Conservation (phyloP, 2,888 invertebrate species). For the Cybosia mesomella region DNA sequence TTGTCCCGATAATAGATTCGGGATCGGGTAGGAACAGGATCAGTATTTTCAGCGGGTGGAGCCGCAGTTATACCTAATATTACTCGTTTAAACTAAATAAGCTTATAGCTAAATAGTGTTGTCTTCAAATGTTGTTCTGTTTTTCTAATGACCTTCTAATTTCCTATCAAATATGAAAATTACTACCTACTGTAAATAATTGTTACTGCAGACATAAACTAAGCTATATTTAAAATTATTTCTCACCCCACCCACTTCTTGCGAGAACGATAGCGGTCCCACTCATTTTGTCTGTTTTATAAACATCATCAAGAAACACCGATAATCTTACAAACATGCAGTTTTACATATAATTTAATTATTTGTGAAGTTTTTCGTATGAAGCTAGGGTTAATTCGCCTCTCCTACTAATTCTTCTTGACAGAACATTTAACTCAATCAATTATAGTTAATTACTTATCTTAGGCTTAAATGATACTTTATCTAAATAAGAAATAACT, state of each 20-base stretch:
- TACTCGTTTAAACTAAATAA: not conserved
- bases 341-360: conserved; percentile 20
- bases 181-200: not conserved
- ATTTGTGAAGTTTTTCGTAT: no score
- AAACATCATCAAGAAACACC: conserved; percentile 24
- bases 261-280: conserved; percentile 30
- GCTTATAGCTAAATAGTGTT: not conserved
- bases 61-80: not conserved
- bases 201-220: not conserved
- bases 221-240: conserved; percentile 25
- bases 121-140: not conserved
- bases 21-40: no score
- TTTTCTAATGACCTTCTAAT: not conserved
- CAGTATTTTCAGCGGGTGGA: no score
- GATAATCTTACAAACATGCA: conserved; percentile 10
- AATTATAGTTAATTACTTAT: no score
- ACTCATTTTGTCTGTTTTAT: conserved; percentile 24
- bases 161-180: not conserved
- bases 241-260: conserved; percentile 19
- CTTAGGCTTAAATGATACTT: no score
- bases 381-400: no score
- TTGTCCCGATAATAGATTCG: no score
- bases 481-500: no score
- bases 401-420: no score
- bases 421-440: no score